These are phyloP conservation scores for Puma concolor DNA, from an alignment of 2,113 vertebrate species.

Conservation along the genomic window DNA sequence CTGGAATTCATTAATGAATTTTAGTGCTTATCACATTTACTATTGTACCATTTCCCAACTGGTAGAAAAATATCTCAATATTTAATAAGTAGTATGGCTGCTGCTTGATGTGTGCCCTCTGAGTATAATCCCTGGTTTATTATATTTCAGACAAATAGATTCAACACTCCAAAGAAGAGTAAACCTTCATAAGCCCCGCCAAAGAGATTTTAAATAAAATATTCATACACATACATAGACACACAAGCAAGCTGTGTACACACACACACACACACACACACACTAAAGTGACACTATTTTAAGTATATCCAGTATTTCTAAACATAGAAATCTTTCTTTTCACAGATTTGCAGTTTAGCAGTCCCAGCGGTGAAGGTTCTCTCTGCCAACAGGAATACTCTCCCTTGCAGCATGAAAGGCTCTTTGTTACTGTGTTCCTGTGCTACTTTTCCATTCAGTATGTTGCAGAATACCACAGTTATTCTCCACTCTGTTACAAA, in stretches of 20 bases:
- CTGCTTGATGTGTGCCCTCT: background rate
- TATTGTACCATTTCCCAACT: background rate
- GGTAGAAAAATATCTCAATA: constrained; percentile 13
- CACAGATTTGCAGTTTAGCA: background rate
- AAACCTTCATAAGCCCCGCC: background rate
- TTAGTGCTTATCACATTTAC: constrained; percentile 7
- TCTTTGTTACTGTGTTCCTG: constrained; percentile 51
- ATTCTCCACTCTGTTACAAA: background rate
- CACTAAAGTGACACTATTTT: background rate
- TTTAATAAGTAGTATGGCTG: background rate
- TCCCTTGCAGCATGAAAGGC: constrained; percentile 13
- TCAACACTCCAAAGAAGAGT: background rate
- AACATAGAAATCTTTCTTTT: constrained; percentile 28
- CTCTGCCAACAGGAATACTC: background rate
- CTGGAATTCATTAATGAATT: constrained; percentile 2
- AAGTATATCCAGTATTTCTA: background rate
- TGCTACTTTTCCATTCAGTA: constrained; percentile 34
- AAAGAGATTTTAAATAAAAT: background rate
- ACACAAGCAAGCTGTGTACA: background rate
- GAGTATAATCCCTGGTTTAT: background rate
- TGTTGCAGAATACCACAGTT: background rate
- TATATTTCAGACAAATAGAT: background rate
- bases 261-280: background rate
- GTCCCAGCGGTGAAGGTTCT: background rate
- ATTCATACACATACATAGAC: background rate